Evolutionary conservation across 2,888 invertebrate species (phyloP), one percentile per base, ranked within the genome.

Genomic region (Erynnis tages): DNA sequence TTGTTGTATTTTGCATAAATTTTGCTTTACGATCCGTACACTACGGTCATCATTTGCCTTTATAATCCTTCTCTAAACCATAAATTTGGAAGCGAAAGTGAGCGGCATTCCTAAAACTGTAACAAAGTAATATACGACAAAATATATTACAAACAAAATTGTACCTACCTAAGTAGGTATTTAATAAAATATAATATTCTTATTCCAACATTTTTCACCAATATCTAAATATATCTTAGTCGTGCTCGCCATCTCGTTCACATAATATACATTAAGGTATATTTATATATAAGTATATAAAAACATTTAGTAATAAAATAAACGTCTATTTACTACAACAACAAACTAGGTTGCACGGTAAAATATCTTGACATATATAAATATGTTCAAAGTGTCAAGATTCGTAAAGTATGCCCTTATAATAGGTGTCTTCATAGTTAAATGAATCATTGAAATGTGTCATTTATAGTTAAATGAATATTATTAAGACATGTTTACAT

Each of bases 11-110:
- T 41, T 25, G 19, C 23, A 48, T 48, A 32, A 17, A 14, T 16
- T 30, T 17, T 44, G 14, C 14, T 38, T 48, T 48, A 48, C 11
- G 30, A 47, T 17, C 17, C 29, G n/a, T 17, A 38, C 13, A n/a
- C 11, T 35, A 25, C 4, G 27, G 16, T 27, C 27, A 46, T 16
- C 10, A 30, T 43, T 19, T 32, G 32, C 23, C 4, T 27, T 16
- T 8, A 21, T 14, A 27, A 16, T 14, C 3, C 14, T 19, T 2
- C 14, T 19, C 8, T 27, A 27, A 16, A 10, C 29, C 14, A 10
- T 17, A 38, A 38, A 27, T 30, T 10, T 29, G 4, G n/a, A 43
- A 29, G 29, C 29, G 43, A 43, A 43, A 40, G 40, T 40, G 8
- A 40, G 1, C 13, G 21, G 7, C 13, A 10, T 11, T 6, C 30